Base-by-base conservation (phyloP, 2,113 vertebrate species). In the Onychorhynchus coronatus region DNA sequence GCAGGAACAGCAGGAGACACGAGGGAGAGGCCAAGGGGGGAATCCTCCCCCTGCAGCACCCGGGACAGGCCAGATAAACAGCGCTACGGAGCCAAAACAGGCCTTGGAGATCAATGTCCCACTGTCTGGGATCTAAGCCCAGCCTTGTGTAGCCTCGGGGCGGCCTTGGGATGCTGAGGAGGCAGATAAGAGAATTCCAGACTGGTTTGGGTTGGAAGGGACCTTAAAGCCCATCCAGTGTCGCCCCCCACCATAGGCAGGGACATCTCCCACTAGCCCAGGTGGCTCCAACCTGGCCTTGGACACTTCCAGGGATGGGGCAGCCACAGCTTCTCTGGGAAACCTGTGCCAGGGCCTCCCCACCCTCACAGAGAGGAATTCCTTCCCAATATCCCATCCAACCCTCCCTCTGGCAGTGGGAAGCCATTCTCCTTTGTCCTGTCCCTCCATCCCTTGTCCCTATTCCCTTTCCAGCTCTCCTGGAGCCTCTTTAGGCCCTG, bases 81-180 rank as follows among this genome's bases (percentile, higher is more conserved):
- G 44, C 5, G 75, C 11, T 5, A 15, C 3, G 28, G 74, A 67
- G 20, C 21, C 27, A 53, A 5, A 73, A 62, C 27, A 74, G 59
- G 28, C n/a, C 65, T 18, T 3, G 30, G 41, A 39, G 33, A 53
- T 8, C 14, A 35, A n/a, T 0, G 1, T 18, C 42, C 71, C 2
- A 0, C 53, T 76, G 86, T 23, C 55, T 20, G 16, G 4, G 58
- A n/a, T 9, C 8, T 5, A 15, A 56, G 77, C 21, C 67, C 65
- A 71, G 76, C 41, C 67, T 9, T 5, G 77, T 9, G 5, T 1
- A 5, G 7, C 15, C 52, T 6, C 0, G 1, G 19, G 31, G 22
- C 6, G 37, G 46, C 19, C 13, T 2, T 3, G 58, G 73, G 44
- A 9, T 1, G 10, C 25, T 1, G 44, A 55, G n/a, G 56, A 61